Percentiles rank a stretch among this genome's conserved stretches.
Conservation (phyloP, 2,797 vertebrate genomes). For the Sphenodon punctatus region DNA sequence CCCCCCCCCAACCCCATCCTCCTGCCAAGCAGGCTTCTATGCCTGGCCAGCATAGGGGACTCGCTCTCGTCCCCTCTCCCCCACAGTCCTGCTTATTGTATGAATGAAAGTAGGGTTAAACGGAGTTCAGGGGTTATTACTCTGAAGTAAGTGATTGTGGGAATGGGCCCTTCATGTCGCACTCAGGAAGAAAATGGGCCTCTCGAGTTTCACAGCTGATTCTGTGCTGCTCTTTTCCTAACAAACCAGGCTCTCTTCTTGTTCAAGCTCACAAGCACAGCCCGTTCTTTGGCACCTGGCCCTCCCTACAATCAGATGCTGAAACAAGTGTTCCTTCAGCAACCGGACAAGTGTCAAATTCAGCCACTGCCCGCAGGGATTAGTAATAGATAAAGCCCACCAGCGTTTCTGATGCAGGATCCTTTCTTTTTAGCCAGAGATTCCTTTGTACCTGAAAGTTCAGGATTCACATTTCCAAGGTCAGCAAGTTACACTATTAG, state of each 20-base stretch:
- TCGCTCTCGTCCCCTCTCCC: too few species aligned
- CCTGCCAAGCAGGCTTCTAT: too few species aligned
- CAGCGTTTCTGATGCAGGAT: constrained; percentile 37
- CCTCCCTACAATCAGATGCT: background rate
- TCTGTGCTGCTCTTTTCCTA: background rate
- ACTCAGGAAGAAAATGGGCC: background rate
- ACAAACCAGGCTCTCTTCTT: background rate
- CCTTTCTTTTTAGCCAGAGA: constrained; percentile 49
- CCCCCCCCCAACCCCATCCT: too few species aligned
- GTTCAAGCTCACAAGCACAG: background rate
- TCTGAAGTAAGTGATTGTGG: too few species aligned
- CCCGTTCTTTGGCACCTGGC: background rate
- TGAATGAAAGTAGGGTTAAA: background rate
- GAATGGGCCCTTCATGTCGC: too few species aligned
- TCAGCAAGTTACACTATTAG: constrained; percentile 45
- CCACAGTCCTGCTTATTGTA: too few species aligned
- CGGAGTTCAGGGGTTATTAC: background rate
- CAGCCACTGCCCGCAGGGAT: constrained; percentile 49
- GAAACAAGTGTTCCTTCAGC: background rate
- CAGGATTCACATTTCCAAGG: constrained; percentile 53
- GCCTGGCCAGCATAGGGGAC: too few species aligned
- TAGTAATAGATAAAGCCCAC: constrained; percentile 50
- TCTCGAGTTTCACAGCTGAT: background rate
- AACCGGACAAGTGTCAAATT: constrained; percentile 18
- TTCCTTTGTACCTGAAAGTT: constrained; percentile 58